Evolutionary conservation across 2,113 vertebrate genomes (phyloP).

Genomic region (Xenopus tropicalis): DNA sequence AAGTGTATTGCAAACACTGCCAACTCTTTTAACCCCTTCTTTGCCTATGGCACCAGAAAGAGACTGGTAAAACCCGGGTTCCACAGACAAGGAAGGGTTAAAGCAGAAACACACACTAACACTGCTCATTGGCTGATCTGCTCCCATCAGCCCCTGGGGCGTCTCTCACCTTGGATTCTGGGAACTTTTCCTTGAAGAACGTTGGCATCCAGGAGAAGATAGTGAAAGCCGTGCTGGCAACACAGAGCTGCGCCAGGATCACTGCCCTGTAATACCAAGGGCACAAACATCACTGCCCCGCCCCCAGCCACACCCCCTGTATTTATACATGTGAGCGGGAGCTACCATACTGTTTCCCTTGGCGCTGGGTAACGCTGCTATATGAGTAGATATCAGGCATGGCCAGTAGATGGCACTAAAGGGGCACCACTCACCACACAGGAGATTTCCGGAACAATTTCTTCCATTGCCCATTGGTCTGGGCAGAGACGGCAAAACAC

Average conservation of each 20-base stretch:
- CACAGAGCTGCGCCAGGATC: slow-evolving; percentile 84
- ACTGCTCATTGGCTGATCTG: too few relatives aligned
- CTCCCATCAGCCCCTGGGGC: too few relatives aligned
- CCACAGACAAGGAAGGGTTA: too few relatives aligned
- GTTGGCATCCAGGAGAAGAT: slow-evolving; percentile 94
- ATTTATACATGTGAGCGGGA: too few relatives aligned
- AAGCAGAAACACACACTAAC: too few relatives aligned
- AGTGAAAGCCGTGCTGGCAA: slow-evolving; percentile 87
- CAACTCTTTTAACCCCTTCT: too few relatives aligned
- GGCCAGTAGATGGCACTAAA: not conserved
- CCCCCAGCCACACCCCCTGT: not conserved
- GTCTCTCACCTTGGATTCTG: slow-evolving; percentile 81
- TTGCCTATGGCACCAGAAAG: too few relatives aligned
- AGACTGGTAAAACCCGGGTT: too few relatives aligned
- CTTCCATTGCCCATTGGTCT: slow-evolving; percentile 80
- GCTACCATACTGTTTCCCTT: too few relatives aligned
- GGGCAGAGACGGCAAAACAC: slow-evolving; percentile 64
- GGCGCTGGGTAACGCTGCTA: too few relatives aligned
- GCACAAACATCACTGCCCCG: not conserved
- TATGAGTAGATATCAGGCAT: too few relatives aligned
- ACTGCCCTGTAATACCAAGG: slow-evolving; percentile 72
- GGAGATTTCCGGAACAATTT: slow-evolving; percentile 82
- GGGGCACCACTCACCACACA: slow-evolving; percentile 77
- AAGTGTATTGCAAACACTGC: too few relatives aligned
- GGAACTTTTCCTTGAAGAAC: slow-evolving; percentile 91